Conservation (phyloP, 2,797 vertebrate species). For the Neoniphon sammara region DNA sequence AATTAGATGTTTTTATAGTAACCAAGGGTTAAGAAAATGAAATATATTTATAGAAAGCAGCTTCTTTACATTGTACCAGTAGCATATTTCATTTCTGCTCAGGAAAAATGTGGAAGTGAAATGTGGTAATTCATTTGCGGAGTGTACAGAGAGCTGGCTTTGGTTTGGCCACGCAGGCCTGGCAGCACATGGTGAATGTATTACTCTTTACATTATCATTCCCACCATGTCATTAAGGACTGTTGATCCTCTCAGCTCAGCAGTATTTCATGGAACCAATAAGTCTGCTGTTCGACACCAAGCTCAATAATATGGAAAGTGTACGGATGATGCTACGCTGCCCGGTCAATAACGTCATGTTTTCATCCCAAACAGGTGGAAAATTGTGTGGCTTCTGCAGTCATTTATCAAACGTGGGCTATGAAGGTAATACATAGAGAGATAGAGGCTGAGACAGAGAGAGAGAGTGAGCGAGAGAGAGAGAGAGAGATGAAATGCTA, state of each 20-base stretch:
- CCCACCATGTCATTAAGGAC: slow-evolving; percentile 25
- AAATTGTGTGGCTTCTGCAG: slow-evolving; percentile 53
- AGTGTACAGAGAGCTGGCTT: neutral
- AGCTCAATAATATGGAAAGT: slow-evolving; percentile 44
- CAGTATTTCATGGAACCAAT: slow-evolving; percentile 13
- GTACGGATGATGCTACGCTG: neutral
- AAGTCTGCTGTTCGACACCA: slow-evolving; percentile 23
- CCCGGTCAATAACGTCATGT: slow-evolving; percentile 55
- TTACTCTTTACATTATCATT: slow-evolving; percentile 23
- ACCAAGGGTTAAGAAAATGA: no score
- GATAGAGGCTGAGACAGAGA: slow-evolving; percentile 50
- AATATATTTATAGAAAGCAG: no score
- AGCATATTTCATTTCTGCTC: neutral
- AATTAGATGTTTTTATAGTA: no score
- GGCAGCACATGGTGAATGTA: slow-evolving; percentile 2
- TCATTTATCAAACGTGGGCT: slow-evolving; percentile 66
- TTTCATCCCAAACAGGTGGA: slow-evolving; percentile 59
- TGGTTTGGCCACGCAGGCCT: neutral
- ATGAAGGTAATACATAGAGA: slow-evolving; percentile 61
- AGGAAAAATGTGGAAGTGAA: neutral
- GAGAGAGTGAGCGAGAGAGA: slow-evolving; percentile 33
- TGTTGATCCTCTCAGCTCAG: slow-evolving; percentile 28
- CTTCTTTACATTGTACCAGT: neutral
- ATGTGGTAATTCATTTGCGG: neutral
- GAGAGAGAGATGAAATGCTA: slow-evolving; percentile 85